A percentile compares a stretch with the other conserved stretches of the same genome.
These are phyloP conservation scores for Merodon equestris DNA, from an alignment of 2,888 invertebrate species.

Conservation along the genomic window DNA sequence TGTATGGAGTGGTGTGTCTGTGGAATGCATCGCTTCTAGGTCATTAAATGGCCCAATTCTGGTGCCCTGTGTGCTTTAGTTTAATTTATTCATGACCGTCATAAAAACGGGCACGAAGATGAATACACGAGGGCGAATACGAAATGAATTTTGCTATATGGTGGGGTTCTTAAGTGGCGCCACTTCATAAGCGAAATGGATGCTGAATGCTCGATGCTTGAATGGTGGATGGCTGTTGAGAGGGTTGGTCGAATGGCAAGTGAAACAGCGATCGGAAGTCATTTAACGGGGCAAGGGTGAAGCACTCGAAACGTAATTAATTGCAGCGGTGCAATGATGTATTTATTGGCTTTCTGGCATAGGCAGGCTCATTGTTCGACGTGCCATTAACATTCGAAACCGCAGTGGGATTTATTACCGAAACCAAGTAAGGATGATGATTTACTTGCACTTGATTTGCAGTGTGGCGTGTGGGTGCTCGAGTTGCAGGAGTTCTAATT, in stretches of 20 bases:
- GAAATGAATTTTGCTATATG: slow-evolving; percentile 9
- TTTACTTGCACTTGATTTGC: too few species aligned
- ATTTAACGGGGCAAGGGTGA: neutral
- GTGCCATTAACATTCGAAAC: slow-evolving; percentile 44
- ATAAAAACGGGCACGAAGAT: slow-evolving; percentile 10
- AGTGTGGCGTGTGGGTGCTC: too few species aligned
- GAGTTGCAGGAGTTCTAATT: too few species aligned
- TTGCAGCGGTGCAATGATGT: slow-evolving; percentile 55
- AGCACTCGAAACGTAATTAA: slow-evolving; percentile 63
- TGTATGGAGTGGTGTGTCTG: slow-evolving; percentile 14
- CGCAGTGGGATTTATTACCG: slow-evolving; percentile 33
- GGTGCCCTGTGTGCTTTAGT: slow-evolving; percentile 36
- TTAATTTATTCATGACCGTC: slow-evolving; percentile 61
- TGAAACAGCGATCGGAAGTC: slow-evolving; percentile 13
- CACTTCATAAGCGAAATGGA: slow-evolving; percentile 30
- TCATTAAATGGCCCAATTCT: slow-evolving; percentile 63
- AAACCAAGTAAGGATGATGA: slow-evolving; percentile 14
- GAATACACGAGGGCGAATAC: too few species aligned
- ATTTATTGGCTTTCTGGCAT: slow-evolving; percentile 55
- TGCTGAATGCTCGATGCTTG: slow-evolving; percentile 5
- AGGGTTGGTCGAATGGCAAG: slow-evolving; percentile 32
- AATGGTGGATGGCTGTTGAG: slow-evolving; percentile 13
- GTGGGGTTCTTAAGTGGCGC: slow-evolving; percentile 54
- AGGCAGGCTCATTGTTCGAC: slow-evolving; percentile 54
- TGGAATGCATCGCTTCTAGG: slow-evolving; percentile 51